Evolutionary conservation across 1,140 invertebrate genomes (phyloP).

Genomic region (Hyles euphorbiae): DNA sequence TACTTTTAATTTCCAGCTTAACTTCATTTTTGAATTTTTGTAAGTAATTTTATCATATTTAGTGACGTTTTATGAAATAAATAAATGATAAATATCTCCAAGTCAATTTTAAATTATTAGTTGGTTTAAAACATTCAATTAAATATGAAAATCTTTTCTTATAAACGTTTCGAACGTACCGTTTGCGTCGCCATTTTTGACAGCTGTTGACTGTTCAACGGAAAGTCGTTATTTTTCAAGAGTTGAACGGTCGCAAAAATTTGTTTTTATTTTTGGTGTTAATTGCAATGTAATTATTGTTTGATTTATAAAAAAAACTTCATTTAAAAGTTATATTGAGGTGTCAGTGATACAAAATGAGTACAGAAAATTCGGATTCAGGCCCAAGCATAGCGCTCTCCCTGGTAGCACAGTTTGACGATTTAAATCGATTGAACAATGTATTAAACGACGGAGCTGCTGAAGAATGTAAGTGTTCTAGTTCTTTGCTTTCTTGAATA

Average conservation of each 20-base stretch:
- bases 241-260: constrained; percentile 8
- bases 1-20: no score
- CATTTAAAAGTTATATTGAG: not conserved
- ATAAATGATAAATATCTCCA: no score
- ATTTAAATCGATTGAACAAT: constrained; percentile 80
- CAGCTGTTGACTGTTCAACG: constrained; percentile 3
- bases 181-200: constrained; percentile 13
- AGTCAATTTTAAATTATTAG: no score
- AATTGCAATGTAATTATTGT: constrained; percentile 22
- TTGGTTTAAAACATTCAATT: no score
- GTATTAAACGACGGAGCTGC: constrained; percentile 79
- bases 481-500: not conserved
- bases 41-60: no score
- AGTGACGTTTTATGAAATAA: no score
- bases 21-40: no score
- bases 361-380: constrained; percentile 58
- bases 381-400: constrained; percentile 48
- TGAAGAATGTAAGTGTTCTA: constrained; percentile 78
- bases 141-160: no score
- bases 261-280: not conserved
- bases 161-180: constrained; percentile 6
- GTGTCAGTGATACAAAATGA: constrained; percentile 38
- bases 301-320: not conserved
- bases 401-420: constrained; percentile 76
- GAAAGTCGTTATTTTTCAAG: constrained; percentile 25